A percentile compares a stretch with the other conserved stretches of the same genome.
These are phyloP conservation scores for Cephonodes hylas DNA, from an alignment of 2,888 invertebrate species.

Conservation along the genomic window DNA sequence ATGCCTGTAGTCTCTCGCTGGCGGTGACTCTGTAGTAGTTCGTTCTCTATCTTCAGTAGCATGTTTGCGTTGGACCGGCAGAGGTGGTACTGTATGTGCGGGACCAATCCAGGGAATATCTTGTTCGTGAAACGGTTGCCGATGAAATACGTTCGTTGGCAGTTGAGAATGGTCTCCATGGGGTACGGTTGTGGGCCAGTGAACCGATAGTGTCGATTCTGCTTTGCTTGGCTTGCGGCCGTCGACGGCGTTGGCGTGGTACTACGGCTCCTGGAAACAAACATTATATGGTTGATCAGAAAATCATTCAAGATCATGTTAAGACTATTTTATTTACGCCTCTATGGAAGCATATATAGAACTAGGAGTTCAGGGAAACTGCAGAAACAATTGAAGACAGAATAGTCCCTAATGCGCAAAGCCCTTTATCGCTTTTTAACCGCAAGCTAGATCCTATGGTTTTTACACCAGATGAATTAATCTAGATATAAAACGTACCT, in stretches of 20 bases:
- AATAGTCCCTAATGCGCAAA: no score
- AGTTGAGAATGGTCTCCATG: constrained; percentile 58
- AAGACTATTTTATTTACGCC: no score
- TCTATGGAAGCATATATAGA: not conserved
- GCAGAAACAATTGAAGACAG: no score
- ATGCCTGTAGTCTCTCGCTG: constrained; percentile 92
- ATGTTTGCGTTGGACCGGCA: constrained; percentile 76
- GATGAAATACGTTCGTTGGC: constrained; percentile 53
- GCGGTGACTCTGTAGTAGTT: constrained; percentile 89
- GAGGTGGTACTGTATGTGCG: constrained; percentile 60
- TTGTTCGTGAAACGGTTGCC: constrained; percentile 57
- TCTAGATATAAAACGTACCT: no score
- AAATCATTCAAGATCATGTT: no score
- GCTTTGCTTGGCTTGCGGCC: constrained; percentile 26
- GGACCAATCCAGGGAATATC: constrained; percentile 46
- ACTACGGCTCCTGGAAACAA: constrained; percentile 71
- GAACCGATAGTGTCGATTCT: constrained; percentile 42
- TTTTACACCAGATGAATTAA: no score
- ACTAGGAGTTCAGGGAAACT: no score
- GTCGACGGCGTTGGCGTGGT: constrained; percentile 33
- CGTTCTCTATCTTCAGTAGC: constrained; percentile 87
- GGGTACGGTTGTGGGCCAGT: constrained; percentile 36
- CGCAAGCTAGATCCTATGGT: no score
- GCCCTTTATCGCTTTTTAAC: no score
- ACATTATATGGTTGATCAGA: no score